Percentiles rank a stretch among this genome's conserved stretches.
Conservation (phyloP, 2,888 invertebrate species). For the Hirtodrosophila cameraria region DNA sequence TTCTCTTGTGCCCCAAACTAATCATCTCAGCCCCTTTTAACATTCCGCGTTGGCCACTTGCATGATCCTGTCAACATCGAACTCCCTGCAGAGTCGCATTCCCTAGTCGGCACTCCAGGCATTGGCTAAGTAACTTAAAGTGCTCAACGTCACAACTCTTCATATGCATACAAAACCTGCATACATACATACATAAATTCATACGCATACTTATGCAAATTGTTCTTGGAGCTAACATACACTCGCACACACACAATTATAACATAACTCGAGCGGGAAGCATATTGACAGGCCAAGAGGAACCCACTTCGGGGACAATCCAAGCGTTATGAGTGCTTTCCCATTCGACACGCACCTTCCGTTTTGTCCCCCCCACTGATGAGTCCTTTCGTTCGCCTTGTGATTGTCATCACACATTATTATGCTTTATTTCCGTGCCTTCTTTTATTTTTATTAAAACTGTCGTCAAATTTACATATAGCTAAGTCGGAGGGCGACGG, state of each 20-base stretch:
- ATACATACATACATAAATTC: conserved; percentile 6
- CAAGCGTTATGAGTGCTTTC: conserved; percentile 72
- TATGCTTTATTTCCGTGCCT: conserved; percentile 74
- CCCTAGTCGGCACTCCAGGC: conserved; percentile 55
- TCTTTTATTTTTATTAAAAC: conserved; percentile 57
- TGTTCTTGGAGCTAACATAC: not conserved
- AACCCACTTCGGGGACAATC: conserved; percentile 39
- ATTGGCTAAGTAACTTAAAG: conserved; percentile 66
- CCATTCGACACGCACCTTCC: conserved; percentile 70
- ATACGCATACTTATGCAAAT: not conserved
- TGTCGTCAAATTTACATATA: conserved; percentile 62
- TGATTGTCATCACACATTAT: conserved; percentile 72
- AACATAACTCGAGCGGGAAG: conserved; percentile 52
- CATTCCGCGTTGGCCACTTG: conserved; percentile 64
- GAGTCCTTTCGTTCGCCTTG: conserved; percentile 27
- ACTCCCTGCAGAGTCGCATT: conserved; percentile 38
- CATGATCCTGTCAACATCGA: conserved; percentile 46
- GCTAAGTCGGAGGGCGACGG: conserved; percentile 30
- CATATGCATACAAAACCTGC: conserved; percentile 22
- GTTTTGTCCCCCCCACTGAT: not conserved
- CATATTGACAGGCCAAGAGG: conserved; percentile 66
- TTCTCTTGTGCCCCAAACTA: conserved; percentile 46
- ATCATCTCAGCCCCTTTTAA: conserved; percentile 42
- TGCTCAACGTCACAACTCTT: conserved; percentile 32
- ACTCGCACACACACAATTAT: conserved; percentile 39